Evolutionary conservation across 2,888 invertebrate species (phyloP), one percentile per base, ranked within the genome.

Genomic region (Sphaerophoria taeniata): DNA sequence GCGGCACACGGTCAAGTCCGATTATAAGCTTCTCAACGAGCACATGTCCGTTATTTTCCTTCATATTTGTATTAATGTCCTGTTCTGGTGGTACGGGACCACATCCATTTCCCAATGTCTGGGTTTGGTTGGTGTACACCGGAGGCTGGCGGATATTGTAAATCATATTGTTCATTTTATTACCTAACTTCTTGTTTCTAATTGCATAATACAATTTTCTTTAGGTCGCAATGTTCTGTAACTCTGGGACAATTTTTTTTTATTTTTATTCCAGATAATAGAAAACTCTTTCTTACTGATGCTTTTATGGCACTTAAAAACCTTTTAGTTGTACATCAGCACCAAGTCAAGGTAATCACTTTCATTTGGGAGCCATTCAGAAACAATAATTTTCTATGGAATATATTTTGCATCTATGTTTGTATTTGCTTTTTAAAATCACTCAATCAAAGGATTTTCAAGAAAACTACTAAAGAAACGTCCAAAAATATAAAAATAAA

Each of bases 1-100:
- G 94, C 36, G 96, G 96, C 69, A 96, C 95, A 93, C 95, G 95
- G 89, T 96, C 96, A 88, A 96, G 93, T 51, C 96, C 96, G 88
- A 96, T 94, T 88, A 95, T 95, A 87, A 97, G 94, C 92, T 96
- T 96, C 91, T 96, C 96, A 91, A 87, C 87, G 47, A 88, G 87
- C 36, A 87, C 73, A 31, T 81, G 87, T 55, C 58, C 78, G 81
- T 56, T 82, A 55, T 73, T 75, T 69, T 74, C 78, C 33, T 87
- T 83, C 16, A 75, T 72, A 45, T 58, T 60, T 6, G 6, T 31
- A 24, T 51, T 5, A 49, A 36, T 49, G 3, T 47, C 49, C 34
- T 16, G 65, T 6, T 65, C 65, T 65, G 49, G 34, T 65, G 49
- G 34, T 11, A 11, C 49, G 49, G 34, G 12, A 49, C 65, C 65